Base-by-base conservation (phyloP, 2,797 vertebrate genomes). In the Schizopygopsis pylzovi region DNA sequence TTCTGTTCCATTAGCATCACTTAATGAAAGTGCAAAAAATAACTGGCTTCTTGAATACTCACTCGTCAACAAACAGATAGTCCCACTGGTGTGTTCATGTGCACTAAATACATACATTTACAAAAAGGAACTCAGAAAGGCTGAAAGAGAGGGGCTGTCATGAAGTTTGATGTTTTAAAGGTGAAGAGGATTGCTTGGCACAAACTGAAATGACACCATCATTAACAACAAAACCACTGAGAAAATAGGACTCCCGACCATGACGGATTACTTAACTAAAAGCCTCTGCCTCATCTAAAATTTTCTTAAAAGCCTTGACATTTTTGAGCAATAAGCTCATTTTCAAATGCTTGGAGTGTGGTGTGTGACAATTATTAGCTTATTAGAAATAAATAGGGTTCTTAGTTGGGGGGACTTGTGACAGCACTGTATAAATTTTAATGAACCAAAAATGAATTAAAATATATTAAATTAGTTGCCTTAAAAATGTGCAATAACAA, bases 131-230 rank as follows among this genome's bases (percentile, higher is more conserved):
- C 22, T 5, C 3, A 20, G 20, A 39, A 41, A 39, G 22, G 1
- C 28, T 39, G 45, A 49, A 68, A 68, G 22, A 78, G 10, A 65
- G 41, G 15, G 22, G 33, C 22, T n/a, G 68, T 49, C 6, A 37
- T 67, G 25, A 47, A 71, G 22, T 9, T 54, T 82, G 33, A 56
- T 71, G 28, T 82, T 82, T 82, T 28, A 72, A 82, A 81, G 59
- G 77, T 79, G 59, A 79, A 80, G 28, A 37, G 41, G 41, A 63
- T 79, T 47, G 28, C 18, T 67, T 81, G 47, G 80, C 80, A 71
- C 33, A 28, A 25, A 9, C 67, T 37, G 33, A 81, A 70, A 47
- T 67, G 3, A 67, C 63, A 68, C 63, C 28, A 54, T 68, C 18
- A 56, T 71, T 41, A 43, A 20, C 33, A 82, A 25, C 22, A 82